Conservation (phyloP, 2,113 vertebrate species). For the Myrmecobius fasciatus region DNA sequence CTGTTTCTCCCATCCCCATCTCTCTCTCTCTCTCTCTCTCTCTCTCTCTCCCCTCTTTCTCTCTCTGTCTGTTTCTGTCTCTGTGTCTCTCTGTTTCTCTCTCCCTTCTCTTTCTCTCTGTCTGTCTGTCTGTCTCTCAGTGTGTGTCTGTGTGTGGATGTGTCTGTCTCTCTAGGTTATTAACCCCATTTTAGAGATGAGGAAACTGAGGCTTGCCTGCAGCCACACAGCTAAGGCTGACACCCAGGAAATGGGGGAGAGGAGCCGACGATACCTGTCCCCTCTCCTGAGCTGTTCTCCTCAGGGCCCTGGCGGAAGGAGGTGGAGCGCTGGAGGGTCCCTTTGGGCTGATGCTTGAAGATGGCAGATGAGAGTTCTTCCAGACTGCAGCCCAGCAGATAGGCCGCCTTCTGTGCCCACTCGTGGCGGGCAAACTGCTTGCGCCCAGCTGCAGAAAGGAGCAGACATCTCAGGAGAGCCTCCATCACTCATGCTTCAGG, state of each 20-base stretch:
- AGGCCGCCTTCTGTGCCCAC: constrained; percentile 98
- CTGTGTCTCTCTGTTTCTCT: too few relatives aligned
- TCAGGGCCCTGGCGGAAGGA: constrained; percentile 94
- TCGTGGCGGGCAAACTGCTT: constrained; percentile 97
- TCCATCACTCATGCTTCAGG: background rate
- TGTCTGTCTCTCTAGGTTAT: background rate
- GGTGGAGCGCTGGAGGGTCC: constrained; percentile 91
- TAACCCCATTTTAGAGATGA: background rate
- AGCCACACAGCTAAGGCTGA: background rate
- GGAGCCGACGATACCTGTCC: constrained; percentile 80
- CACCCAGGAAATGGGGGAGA: background rate
- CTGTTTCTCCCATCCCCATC: too few relatives aligned
- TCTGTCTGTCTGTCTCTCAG: too few relatives aligned
- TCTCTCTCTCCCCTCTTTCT: too few relatives aligned
- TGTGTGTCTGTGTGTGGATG: too few relatives aligned
- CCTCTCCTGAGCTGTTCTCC: constrained; percentile 84
- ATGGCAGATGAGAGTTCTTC: constrained; percentile 96
- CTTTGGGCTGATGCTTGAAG: constrained; percentile 95
- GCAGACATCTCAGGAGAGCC: constrained; percentile 23
- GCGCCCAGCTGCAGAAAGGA: constrained; percentile 84
- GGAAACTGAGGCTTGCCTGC: background rate
- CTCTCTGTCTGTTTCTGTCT: too few relatives aligned
- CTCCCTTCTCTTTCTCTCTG: too few relatives aligned
- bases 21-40: too few relatives aligned
- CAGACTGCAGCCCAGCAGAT: constrained; percentile 93